Evolutionary conservation across 2,113 vertebrate genomes (phyloP).

Genomic region (Mellivora capensis): DNA sequence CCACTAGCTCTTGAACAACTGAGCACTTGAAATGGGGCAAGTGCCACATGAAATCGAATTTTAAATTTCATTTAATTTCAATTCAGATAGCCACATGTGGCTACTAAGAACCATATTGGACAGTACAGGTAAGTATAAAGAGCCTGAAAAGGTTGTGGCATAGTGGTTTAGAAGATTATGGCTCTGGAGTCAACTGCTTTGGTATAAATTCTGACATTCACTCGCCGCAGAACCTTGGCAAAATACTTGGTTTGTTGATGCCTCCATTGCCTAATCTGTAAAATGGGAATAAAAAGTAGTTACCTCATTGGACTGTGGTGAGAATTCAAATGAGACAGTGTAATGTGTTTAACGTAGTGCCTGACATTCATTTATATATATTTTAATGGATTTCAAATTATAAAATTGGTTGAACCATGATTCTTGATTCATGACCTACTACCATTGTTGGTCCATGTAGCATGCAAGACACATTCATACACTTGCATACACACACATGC

Average conservation of each 20-base stretch:
- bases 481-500: background rate
- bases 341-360: background rate
- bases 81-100: background rate
- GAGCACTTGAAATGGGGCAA: background rate
- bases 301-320: background rate
- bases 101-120: background rate
- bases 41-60: background rate
- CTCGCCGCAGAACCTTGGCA: background rate
- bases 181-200: background rate
- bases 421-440: background rate
- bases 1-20: background rate
- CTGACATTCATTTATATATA: background rate
- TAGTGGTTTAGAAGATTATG: background rate
- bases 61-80: background rate
- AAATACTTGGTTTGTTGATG: background rate
- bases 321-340: background rate
- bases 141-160: background rate
- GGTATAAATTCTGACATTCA: background rate
- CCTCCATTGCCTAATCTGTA: background rate
- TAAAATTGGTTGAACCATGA: background rate
- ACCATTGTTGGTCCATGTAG: background rate
- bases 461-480: background rate
- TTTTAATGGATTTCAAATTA: background rate
- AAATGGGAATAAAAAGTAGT: background rate
- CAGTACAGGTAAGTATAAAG: background rate